Evolutionary conservation across 2,888 invertebrate species (phyloP).

Genomic region (Sarcophaga variegata): DNA sequence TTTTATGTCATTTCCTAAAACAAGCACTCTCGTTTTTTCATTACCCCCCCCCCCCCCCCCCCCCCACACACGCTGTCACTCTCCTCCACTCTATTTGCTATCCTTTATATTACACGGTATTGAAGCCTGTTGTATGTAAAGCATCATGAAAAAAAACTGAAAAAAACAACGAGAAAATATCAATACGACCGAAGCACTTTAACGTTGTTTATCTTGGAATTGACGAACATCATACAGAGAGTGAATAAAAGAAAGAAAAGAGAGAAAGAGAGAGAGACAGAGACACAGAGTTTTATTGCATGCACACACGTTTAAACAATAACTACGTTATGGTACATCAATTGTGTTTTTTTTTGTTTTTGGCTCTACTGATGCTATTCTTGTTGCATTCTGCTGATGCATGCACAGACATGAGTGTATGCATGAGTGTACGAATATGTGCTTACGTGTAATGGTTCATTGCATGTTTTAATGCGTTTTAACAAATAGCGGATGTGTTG

Average conservation of each 20-base stretch:
- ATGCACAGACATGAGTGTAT: neutral
- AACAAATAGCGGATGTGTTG: conserved; percentile 65
- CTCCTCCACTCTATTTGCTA: too few species aligned
- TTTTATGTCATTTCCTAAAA: conserved; percentile 58
- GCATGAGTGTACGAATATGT: neutral
- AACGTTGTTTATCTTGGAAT: too few species aligned
- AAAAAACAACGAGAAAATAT: too few species aligned
- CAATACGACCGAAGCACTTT: too few species aligned
- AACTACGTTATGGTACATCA: conserved; percentile 29
- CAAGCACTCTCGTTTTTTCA: conserved; percentile 10
- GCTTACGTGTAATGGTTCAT: conserved; percentile 32
- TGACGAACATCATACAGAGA: too few species aligned
- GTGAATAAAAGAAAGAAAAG: too few species aligned
- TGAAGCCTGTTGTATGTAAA: too few species aligned
- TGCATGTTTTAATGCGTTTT: conserved; percentile 66
- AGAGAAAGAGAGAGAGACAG: too few species aligned
- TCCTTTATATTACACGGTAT: too few species aligned
- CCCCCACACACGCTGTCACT: too few species aligned
- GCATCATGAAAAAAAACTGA: too few species aligned
- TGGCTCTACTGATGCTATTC: neutral
- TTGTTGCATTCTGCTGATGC: conserved; percentile 4
- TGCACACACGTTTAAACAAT: neutral
- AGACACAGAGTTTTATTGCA: too few species aligned
- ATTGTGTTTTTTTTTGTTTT: conserved; percentile 1
- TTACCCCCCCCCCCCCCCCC: neutral